Evolutionary conservation across 2,888 invertebrate species (phyloP), one percentile per base, ranked within the genome.

Genomic region (Hemithea aestivaria): DNA sequence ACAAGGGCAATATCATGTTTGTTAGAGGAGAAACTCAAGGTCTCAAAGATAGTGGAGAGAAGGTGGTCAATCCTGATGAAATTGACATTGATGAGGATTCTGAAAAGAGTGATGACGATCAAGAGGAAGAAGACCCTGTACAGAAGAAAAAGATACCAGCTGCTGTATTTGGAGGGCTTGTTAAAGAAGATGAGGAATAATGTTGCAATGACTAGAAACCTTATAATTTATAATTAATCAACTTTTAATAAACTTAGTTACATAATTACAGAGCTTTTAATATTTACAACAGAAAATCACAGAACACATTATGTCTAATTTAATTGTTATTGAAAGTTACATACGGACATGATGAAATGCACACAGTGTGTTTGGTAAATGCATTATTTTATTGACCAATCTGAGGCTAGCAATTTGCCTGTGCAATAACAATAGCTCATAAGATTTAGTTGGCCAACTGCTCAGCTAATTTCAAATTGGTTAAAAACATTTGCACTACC

Each of bases 101-200:
- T 1, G 91, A 91, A 9, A 91, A 91, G 3, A 90, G 89, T 29
- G 90, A 89, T 26, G 90, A 89, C 27, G 90, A 89, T 26, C 90
- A 89, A 28, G 90, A 89, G 5, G 89, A 88, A 74, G 91, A 91
- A 45, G 85, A 94, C 47, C 93, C 93, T 20, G 91, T 97, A 35
- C 94, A 96, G 66, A 93, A 96, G 68, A 94, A 96, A 78, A 89
- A 89, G 16, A 91, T 98, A 51, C 98, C 98, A 21, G 90, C 93
- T 27, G 94, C 97, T 80, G 96, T 98, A 2, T 98, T 98, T 88
- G 98, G 98, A 43, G 91, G 94, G 51, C 87, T 96, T 48, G 70
- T 87, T 6, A 56, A 82, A 33, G 71, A 71, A 29, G 56, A 53
- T 45, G 61, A 68, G 39, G 64, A 53, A 58, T 46, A 40, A 34